Conservation (phyloP, 2,797 vertebrate genomes). For the Hemitrygon akajei region DNA sequence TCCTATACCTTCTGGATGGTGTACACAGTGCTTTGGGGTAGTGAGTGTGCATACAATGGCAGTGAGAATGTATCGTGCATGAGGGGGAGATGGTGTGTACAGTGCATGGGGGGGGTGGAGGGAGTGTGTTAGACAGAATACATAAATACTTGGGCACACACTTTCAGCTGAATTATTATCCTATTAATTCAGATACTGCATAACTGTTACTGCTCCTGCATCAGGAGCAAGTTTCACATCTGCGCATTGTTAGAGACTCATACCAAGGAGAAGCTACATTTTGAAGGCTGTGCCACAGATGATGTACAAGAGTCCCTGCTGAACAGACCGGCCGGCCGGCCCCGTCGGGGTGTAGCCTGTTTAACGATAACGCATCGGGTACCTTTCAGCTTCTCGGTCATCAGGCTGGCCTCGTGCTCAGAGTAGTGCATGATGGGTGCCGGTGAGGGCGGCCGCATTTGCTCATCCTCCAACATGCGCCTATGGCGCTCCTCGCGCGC, state of each 20-base stretch:
- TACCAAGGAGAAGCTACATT: neutral
- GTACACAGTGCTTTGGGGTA: no score
- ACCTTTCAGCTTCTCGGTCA: constrained; percentile 74
- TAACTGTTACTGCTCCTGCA: neutral
- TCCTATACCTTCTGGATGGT: no score
- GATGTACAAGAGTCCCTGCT: no score
- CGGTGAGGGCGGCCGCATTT: constrained; percentile 64
- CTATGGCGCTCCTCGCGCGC: constrained; percentile 68
- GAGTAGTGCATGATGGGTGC: constrained; percentile 71
- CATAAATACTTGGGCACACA: no score
- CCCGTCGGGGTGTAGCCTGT: neutral
- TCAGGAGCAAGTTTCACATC: neutral
- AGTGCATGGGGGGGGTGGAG: no score
- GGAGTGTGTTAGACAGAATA: no score
- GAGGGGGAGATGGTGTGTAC: no score
- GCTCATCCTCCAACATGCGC: constrained; percentile 68
- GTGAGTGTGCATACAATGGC: no score
- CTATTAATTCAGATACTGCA: no score
- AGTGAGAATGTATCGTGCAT: no score
- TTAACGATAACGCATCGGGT: constrained; percentile 16
- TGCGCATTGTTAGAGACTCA: neutral
- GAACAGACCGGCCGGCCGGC: no score
- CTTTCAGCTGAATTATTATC: neutral
- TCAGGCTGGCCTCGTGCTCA: constrained; percentile 64
- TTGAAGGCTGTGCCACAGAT: neutral